Base-by-base conservation (phyloP, 1,140 invertebrate genomes). In the Laupala kohalensis region DNA sequence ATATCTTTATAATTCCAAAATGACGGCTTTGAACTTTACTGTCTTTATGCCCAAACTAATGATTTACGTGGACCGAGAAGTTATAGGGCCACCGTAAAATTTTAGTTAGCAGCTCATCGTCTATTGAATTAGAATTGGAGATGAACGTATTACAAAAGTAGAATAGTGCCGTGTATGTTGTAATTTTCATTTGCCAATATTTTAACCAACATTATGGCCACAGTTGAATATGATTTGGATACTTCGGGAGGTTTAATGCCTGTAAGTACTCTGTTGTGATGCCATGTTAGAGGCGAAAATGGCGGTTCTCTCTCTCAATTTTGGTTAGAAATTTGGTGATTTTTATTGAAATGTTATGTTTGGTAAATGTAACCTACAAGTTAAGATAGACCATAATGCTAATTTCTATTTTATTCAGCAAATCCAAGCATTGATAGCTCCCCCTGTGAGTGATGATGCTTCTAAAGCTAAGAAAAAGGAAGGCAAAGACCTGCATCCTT, bases 361-460 rank as follows among this genome's bases (percentile, higher is more conserved):
- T 67, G 4, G 0, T 53, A 53, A 53, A 13, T 26, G 19, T 73
- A 53, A 69, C 63, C 13, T 53, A 66, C 65, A 15, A 64, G 64
- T 70, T 71, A 30, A 30, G 64, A 63, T 68, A 69, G 28, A 19
- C 25, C 68, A 19, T 5, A 6, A 2, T 4, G 37, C 9, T 53
- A 19, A 53, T 53, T 53, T 53, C n/a, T n/a, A 25, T 63, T 70
- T 74, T 75, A 80, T 78, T 70, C 79, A 96, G 94, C 87, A 94
- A 87, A 95, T 96, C 73, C 89, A 93, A 78, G 90, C 89, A 6
- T 82, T 96, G 27, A 92, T 95, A 73, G 92, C 93, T 74, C 92
- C 93, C 23, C 94, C 93, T 53, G 83, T 88, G 25, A 91, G 88
- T 73, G 90, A 94, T 73, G 86, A 90, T 75, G 80, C 78, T 26